phyloP scores from a whole-genome alignment of 2,888 invertebrate genomes.

The Cosmia pyralina region DNA sequence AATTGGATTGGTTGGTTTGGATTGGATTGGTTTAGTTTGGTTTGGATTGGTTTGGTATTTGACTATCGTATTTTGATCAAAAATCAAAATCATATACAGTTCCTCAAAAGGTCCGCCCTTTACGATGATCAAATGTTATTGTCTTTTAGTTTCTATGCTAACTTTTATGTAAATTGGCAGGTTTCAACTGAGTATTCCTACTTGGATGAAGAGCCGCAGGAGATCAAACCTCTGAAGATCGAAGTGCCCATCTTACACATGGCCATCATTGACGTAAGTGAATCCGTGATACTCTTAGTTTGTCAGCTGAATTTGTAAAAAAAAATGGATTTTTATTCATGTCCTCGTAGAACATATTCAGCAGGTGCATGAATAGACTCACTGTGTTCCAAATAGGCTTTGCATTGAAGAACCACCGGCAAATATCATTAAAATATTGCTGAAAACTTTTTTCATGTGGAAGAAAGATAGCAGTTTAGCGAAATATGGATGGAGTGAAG shows the following conservation, averaged over 20 bases:
- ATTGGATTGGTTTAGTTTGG: too few relatives aligned
- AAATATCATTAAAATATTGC: conserved; percentile 21
- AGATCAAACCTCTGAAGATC: conserved; percentile 76
- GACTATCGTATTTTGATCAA: too few relatives aligned
- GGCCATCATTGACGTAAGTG: conserved; percentile 84
- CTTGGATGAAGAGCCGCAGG: conserved; percentile 80
- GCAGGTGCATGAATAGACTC: conserved; percentile 16
- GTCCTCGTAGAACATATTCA: conserved; percentile 29
- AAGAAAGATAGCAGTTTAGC: too few relatives aligned
- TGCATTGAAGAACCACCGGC: conserved; percentile 11
- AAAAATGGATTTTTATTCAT: conserved; percentile 4
- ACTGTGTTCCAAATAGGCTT: neutral
- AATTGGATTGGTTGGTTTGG: too few relatives aligned
- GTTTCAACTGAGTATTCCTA: conserved; percentile 75
- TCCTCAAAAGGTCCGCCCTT: too few relatives aligned
- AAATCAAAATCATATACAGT: too few relatives aligned
- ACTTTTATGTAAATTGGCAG: conserved; percentile 66
- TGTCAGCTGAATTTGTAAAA: neutral
- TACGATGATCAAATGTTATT: neutral
- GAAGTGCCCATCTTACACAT: conserved; percentile 85
- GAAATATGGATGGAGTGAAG: neutral
- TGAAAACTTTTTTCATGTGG: neutral
- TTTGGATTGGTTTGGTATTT: too few relatives aligned
- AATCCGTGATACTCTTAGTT: neutral
- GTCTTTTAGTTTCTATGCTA: neutral